A percentile compares a stretch with the other conserved stretches of the same genome.
phyloP scores from a whole-genome alignment of 2,113 vertebrate genomes.

The Balaenoptera acutorostrata region DNA sequence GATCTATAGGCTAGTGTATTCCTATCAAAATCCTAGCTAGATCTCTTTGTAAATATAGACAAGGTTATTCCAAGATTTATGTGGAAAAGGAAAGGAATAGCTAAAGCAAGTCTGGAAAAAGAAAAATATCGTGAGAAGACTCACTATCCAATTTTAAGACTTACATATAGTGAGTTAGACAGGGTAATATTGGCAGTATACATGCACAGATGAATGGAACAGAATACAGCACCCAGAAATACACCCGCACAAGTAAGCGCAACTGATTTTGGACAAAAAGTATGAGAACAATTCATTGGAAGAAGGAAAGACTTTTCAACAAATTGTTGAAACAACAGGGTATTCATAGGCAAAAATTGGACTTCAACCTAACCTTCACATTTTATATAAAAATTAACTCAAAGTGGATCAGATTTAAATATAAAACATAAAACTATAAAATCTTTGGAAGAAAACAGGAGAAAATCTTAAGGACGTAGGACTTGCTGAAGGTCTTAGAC shows the following conservation, averaged over 20 bases:
- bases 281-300: neutral
- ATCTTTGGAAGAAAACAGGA: neutral
- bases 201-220: neutral
- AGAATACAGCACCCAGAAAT: neutral
- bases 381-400: conserved; percentile 16
- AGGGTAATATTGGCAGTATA: neutral
- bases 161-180: neutral
- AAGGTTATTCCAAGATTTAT: conserved; percentile 1
- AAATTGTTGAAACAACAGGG: neutral
- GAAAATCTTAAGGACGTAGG: neutral
- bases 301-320: neutral
- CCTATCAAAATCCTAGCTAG: neutral
- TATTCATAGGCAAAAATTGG: neutral
- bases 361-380: neutral
- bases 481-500: neutral
- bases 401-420: neutral
- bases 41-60: neutral
- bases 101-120: neutral
- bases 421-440: neutral
- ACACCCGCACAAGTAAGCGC: neutral
- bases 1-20: neutral
- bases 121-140: neutral
- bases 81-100: neutral
- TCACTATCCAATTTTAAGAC: neutral
- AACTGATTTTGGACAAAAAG: neutral